These are phyloP conservation scores for Mesorhabditis sp. DNA, from an alignment of 2,888 invertebrate species.

Conservation along the genomic window DNA sequence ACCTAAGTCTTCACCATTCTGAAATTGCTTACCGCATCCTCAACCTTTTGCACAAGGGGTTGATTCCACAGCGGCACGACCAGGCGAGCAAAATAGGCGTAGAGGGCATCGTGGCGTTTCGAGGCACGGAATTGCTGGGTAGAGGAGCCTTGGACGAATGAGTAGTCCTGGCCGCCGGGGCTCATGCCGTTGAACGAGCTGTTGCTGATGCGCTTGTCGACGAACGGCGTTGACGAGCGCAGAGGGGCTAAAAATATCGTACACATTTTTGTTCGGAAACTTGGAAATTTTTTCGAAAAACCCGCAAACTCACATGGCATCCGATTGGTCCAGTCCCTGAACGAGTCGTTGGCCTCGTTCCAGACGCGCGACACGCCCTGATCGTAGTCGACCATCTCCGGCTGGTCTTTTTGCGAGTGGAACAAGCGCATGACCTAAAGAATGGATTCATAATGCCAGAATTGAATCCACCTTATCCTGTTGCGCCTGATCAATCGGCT, in stretches of 20 bases:
- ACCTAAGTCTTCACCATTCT: background rate
- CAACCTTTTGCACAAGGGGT: slow-evolving; percentile 21
- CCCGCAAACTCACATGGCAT: slow-evolving; percentile 20
- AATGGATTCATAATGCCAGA: background rate
- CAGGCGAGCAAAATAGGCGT: slow-evolving; percentile 82
- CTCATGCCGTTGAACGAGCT: background rate
- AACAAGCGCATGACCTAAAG: slow-evolving; percentile 11
- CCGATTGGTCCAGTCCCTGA: slow-evolving; percentile 28
- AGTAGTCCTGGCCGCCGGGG: background rate
- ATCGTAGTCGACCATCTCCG: slow-evolving; percentile 12
- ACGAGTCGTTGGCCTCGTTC: background rate
- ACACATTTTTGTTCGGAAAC: slow-evolving; percentile 10
- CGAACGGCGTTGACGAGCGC: slow-evolving; percentile 33
- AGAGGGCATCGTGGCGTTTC: slow-evolving; percentile 87
- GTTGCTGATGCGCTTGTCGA: background rate
- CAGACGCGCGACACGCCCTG: background rate
- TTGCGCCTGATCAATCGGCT: slow-evolving; percentile 58
- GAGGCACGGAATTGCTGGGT: slow-evolving; percentile 63
- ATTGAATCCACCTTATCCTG: slow-evolving; percentile 12
- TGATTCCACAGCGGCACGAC: slow-evolving; percentile 78
- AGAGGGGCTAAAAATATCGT: slow-evolving; percentile 28
- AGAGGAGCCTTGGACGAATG: background rate
- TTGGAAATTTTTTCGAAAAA: background rate
- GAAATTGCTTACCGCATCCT: slow-evolving; percentile 19
- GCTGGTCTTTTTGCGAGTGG: slow-evolving; percentile 12